Conservation (phyloP, 2,797 vertebrate species). For the Alosa sapidissima region DNA sequence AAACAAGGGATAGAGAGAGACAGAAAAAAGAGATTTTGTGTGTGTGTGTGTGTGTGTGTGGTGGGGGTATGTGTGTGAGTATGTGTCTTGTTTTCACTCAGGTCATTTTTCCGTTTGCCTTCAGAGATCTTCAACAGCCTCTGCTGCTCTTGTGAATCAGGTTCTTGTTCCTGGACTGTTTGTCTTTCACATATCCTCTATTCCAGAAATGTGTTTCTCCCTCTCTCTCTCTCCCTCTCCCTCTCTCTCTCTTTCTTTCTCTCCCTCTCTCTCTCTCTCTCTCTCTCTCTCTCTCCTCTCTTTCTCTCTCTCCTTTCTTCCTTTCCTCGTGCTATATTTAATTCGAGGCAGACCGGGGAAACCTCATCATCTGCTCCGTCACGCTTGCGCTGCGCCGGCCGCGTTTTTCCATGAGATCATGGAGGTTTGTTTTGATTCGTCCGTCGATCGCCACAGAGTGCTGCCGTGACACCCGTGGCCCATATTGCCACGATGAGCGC, state of each 20-base stretch:
- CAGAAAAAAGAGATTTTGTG: constrained; percentile 5
- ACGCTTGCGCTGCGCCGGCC: background rate
- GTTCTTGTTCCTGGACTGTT: constrained; percentile 49
- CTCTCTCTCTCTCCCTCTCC: background rate
- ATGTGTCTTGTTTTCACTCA: constrained; percentile 13
- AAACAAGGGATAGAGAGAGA: background rate
- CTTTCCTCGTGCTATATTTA: constrained; percentile 64
- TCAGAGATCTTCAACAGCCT: constrained; percentile 27
- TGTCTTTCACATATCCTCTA: constrained; percentile 69
- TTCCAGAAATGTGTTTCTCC: constrained; percentile 52
- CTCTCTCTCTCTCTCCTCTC: background rate
- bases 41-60: background rate
- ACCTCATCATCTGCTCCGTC: constrained; percentile 28
- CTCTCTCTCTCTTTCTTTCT: background rate
- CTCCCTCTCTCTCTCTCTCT: background rate
- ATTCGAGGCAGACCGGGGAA: constrained; percentile 54
- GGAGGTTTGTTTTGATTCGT: background rate
- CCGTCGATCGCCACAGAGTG: background rate
- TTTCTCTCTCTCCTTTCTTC: background rate
- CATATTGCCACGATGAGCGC: background rate
- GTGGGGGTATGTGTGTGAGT: background rate
- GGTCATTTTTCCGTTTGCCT: constrained; percentile 35
- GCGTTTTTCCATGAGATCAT: background rate
- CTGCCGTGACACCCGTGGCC: background rate
- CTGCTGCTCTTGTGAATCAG: constrained; percentile 40